phyloP scores from a whole-genome alignment of 2,113 vertebrate species.

The Rhombomys opimus region DNA sequence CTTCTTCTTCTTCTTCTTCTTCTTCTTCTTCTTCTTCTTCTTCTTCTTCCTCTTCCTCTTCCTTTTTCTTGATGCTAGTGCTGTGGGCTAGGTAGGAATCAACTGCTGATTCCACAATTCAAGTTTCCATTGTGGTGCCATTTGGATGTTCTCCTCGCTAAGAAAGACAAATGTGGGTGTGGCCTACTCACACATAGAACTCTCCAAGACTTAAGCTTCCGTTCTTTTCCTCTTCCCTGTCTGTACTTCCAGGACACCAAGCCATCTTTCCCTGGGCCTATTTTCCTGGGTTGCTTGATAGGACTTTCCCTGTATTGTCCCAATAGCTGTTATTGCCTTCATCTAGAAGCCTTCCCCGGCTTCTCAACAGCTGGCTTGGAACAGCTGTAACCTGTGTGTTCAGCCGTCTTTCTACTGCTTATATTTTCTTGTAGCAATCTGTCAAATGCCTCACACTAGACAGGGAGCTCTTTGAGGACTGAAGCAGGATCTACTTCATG shows the following conservation, averaged over 20 bases:
- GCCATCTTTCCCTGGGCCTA: not conserved
- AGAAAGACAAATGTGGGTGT: not conserved
- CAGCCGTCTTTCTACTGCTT: not conserved
- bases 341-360: not conserved
- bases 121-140: not conserved
- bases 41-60: too few relatives aligned
- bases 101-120: not conserved
- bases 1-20: too few relatives aligned
- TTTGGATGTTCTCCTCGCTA: not conserved
- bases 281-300: not conserved
- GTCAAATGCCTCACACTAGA: not conserved
- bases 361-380: not conserved
- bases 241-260: accelerated
- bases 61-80: not conserved
- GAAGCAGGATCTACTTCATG: not conserved
- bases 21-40: too few relatives aligned
- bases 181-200: not conserved
- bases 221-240: not conserved
- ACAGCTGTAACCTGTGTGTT: not conserved
- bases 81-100: not conserved
- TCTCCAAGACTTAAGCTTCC: not conserved
- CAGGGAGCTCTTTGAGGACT: not conserved
- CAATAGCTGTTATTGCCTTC: not conserved
- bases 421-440: not conserved
- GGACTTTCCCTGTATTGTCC: not conserved